A percentile compares a stretch with the other conserved stretches of the same genome.
Evolutionary conservation across 2,888 invertebrate species (phyloP).

Genomic region (Perizoma affinitatum): DNA sequence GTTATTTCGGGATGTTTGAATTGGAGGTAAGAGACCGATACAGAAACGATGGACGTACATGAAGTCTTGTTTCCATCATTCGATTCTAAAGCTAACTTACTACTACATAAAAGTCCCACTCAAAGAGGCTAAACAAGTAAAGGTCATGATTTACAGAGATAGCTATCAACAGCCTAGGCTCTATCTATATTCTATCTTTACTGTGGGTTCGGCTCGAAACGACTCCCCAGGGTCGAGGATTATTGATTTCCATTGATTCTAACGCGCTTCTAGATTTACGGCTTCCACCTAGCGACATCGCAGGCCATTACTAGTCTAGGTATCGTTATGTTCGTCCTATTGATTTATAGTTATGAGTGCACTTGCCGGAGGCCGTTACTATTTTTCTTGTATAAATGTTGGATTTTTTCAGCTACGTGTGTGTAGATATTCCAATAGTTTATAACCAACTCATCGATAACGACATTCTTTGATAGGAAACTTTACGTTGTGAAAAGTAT

Average conservation of each 20-base stretch:
- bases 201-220: constrained; percentile 49
- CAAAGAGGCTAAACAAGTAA: constrained; percentile 5
- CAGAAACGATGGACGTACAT: background rate
- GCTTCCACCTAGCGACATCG: constrained; percentile 52
- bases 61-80: no score
- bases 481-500: constrained; percentile 49
- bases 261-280: constrained; percentile 75
- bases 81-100: no score
- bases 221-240: constrained; percentile 66
- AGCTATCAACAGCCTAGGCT: constrained; percentile 38
- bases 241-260: constrained; percentile 81
- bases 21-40: background rate
- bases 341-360: constrained; percentile 27
- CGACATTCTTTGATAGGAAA: constrained; percentile 18
- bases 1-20: constrained; percentile 6
- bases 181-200: constrained; percentile 42
- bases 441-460: background rate
- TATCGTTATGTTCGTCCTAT: constrained; percentile 23
- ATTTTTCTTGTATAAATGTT: constrained; percentile 13
- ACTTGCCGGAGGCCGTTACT: constrained; percentile 8
- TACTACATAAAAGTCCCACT: background rate
- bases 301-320: constrained; percentile 44
- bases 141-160: constrained; percentile 25
- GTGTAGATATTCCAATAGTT: background rate
- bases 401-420: background rate